Conservation (phyloP, 1,140 invertebrate genomes). For the Drosophila melanica region DNA sequence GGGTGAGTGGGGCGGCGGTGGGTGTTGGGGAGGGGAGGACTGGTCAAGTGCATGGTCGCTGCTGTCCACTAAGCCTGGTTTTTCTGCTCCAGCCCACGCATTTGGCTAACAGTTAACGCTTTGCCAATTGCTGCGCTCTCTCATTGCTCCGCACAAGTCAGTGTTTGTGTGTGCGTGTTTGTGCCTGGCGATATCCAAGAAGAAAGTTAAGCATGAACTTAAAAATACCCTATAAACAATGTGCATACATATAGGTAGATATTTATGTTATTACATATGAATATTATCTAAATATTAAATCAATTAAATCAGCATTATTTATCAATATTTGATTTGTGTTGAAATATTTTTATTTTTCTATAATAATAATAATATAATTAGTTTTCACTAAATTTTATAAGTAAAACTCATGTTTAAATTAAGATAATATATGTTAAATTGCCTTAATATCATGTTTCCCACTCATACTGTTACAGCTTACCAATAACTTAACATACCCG, state of each 20-base stretch:
- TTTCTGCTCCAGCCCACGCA: constrained; percentile 37
- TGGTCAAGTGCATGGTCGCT: constrained; percentile 31
- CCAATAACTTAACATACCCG: background rate
- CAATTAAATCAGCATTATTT: too few relatives aligned
- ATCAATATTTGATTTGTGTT: too few relatives aligned
- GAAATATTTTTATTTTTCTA: too few relatives aligned
- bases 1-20: background rate
- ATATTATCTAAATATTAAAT: too few relatives aligned
- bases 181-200: background rate
- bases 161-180: constrained; percentile 8
- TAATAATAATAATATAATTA: background rate
- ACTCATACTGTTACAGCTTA: too few relatives aligned
- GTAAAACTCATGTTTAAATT: background rate
- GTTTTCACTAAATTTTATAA: background rate
- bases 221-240: constrained; percentile 3
- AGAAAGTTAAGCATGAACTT: background rate
- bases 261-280: too few relatives aligned
- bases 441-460: too few relatives aligned
- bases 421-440: too few relatives aligned
- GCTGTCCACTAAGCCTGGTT: constrained; percentile 25
- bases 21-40: background rate
- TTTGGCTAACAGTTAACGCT: constrained; percentile 35
- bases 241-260: too few relatives aligned
- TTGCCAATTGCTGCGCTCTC: constrained; percentile 21
- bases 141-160: constrained; percentile 6